Evolutionary conservation across 1,140 invertebrate species (phyloP).

Genomic region (Bombus huntii): DNA sequence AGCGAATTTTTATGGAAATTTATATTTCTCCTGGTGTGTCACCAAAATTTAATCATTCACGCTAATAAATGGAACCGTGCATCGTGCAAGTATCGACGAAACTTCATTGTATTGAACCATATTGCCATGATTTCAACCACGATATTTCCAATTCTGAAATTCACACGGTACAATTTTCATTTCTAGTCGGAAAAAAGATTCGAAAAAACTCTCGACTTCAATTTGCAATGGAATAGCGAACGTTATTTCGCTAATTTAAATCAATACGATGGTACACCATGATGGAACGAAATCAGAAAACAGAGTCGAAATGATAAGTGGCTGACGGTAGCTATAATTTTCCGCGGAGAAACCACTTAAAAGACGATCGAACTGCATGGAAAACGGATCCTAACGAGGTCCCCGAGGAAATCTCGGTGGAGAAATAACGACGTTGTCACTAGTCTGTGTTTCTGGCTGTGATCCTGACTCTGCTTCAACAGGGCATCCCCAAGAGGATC

Average conservation of each 20-base stretch:
- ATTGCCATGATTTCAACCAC: neutral
- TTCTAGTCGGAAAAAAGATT: neutral
- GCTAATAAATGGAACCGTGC: neutral
- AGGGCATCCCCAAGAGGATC: neutral
- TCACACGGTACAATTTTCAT: no score
- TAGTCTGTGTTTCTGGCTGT: slow-evolving; percentile 14
- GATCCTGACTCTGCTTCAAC: neutral
- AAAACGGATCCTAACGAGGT: slow-evolving; percentile 52
- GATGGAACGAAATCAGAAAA: neutral
- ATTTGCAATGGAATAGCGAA: neutral
- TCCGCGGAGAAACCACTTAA: slow-evolving; percentile 17
- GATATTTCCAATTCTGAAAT: slow-evolving; percentile 1
- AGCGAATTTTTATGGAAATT: neutral
- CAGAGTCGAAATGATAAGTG: neutral
- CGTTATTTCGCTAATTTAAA: neutral
- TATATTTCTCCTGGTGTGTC: neutral
- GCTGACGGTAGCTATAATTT: neutral
- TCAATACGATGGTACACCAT: no score
- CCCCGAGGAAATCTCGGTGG: slow-evolving; percentile 54
- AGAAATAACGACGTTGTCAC: slow-evolving; percentile 53
- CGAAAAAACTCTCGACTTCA: neutral
- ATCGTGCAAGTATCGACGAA: neutral
- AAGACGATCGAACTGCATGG: slow-evolving; percentile 33
- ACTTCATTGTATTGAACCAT: neutral
- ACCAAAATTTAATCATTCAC: neutral